Conservation (phyloP, 2,797 vertebrate genomes). For the Protonibea diacanthus region DNA sequence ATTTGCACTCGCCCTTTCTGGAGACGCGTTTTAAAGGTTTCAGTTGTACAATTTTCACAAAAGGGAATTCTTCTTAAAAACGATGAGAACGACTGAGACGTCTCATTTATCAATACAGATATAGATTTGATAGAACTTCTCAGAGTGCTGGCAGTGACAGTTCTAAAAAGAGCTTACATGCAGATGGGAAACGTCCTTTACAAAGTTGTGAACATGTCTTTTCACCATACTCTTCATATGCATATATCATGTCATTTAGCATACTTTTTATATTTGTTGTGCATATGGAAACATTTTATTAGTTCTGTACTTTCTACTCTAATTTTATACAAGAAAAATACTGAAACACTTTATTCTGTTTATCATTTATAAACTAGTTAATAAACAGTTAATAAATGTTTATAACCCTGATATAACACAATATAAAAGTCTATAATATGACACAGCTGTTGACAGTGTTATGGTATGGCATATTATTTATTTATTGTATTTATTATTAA, state of each 20-base stretch:
- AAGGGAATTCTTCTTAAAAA: constrained; percentile 10
- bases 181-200: neutral
- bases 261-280: neutral
- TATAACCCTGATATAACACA: accelerated
- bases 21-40: neutral
- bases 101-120: neutral
- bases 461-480: neutral
- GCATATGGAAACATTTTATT: neutral
- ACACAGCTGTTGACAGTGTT: no score
- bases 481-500: neutral
- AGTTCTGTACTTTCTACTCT: neutral
- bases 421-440: neutral
- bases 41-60: neutral
- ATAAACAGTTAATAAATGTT: neutral
- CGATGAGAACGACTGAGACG: no score
- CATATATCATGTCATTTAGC: no score
- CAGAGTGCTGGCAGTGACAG: neutral
- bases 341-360: neutral
- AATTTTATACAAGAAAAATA: neutral
- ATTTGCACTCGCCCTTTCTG: neutral
- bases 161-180: neutral
- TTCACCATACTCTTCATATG: no score
- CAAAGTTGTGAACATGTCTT: neutral
- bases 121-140: neutral
- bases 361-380: neutral